These are phyloP conservation scores for Dilophus febrilis DNA, from an alignment of 2,888 invertebrate genomes.

Conservation along the genomic window DNA sequence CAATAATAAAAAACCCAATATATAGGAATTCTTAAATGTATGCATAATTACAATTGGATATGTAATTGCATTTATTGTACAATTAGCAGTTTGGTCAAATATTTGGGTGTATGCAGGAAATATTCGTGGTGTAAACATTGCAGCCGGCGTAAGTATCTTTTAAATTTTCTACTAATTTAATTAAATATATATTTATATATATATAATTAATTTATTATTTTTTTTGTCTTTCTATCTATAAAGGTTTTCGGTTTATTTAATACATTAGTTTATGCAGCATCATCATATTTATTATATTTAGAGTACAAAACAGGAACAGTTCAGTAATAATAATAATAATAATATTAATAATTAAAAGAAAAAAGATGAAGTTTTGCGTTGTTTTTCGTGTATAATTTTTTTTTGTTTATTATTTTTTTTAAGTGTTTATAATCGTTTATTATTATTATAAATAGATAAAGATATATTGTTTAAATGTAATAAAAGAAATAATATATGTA, in stretches of 20 bases:
- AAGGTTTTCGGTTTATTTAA: slow-evolving; percentile 72
- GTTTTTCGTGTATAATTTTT: no score
- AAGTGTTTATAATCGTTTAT: no score
- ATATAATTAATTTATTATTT: neutral
- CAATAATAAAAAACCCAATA: no score
- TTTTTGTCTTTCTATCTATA: slow-evolving; percentile 16
- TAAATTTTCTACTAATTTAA: slow-evolving; percentile 3
- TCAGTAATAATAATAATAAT: slow-evolving; percentile 2
- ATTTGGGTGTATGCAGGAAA: slow-evolving; percentile 17
- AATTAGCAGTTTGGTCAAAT: slow-evolving; percentile 48
- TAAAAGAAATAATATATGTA: no score
- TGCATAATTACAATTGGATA: slow-evolving; percentile 51
- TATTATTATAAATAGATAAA: no score
- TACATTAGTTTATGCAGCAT: slow-evolving; percentile 58
- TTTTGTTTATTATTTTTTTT: no score
- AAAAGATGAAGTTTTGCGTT: no score
- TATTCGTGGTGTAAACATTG: slow-evolving; percentile 42
- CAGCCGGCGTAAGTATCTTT: slow-evolving; percentile 52
- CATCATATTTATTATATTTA: slow-evolving; percentile 54
- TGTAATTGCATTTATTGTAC: slow-evolving; percentile 62
- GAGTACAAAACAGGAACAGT: slow-evolving; percentile 45
- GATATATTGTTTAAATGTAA: no score
- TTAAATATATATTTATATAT: slow-evolving; percentile 4
- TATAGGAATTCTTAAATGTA: slow-evolving; percentile 64
- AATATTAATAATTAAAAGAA: no score